Percentiles rank a stretch among this genome's conserved stretches.
phyloP scores from a whole-genome alignment of 2,888 invertebrate genomes.

The Hirtodrosophila alboralis region DNA sequence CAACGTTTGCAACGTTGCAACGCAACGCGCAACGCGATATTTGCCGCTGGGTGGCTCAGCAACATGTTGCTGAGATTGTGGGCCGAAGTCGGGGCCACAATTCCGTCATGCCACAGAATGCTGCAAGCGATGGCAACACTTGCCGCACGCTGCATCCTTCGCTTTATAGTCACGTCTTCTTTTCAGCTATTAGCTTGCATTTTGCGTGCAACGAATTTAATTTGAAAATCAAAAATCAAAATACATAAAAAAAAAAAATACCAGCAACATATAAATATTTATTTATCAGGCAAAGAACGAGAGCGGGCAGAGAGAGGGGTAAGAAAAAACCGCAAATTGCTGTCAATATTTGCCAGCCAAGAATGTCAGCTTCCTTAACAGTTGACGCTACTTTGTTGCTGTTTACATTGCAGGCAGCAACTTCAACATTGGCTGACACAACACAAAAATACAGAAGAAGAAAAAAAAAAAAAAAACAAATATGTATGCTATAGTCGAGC shows the following conservation, averaged over 20 bases:
- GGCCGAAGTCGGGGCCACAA: constrained; percentile 47
- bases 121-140: constrained; percentile 68
- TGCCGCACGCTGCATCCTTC: constrained; percentile 39
- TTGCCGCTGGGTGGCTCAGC: constrained; percentile 56
- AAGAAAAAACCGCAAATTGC: constrained; percentile 1
- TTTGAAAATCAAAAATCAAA: not conserved
- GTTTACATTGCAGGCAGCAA: constrained; percentile 18
- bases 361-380: constrained; percentile 1
- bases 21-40: too few relatives aligned
- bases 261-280: not conserved
- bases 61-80: constrained; percentile 40
- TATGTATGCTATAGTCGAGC: not conserved
- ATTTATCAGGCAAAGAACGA: too few relatives aligned
- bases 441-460: not conserved
- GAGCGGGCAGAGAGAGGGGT: too few relatives aligned
- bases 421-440: constrained; percentile 15
- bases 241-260: constrained; percentile 4
- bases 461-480: constrained; percentile 1
- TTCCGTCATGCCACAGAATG: constrained; percentile 65
- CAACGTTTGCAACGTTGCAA: constrained; percentile 27
- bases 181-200: constrained; percentile 21
- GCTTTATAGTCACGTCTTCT: constrained; percentile 33
- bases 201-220: constrained; percentile 37
- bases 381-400: constrained; percentile 25
- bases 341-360: constrained; percentile 22